Conservation (phyloP, 2,888 invertebrate species). For the Pollenia griseotomentosa region DNA sequence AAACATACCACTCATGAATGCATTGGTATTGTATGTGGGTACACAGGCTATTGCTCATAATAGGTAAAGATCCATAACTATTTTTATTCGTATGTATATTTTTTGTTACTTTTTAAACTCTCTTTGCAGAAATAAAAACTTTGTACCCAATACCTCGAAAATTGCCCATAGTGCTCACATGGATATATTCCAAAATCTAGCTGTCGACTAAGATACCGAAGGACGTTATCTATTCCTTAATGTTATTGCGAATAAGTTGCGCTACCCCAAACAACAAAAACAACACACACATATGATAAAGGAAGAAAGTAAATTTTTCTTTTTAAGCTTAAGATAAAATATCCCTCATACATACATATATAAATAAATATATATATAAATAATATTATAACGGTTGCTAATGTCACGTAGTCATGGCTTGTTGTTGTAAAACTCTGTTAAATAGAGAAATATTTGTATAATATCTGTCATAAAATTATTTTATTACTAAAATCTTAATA, state of each 20-base stretch:
- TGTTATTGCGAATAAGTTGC: conserved; percentile 98
- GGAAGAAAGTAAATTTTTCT: conserved; percentile 72
- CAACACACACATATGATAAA: conserved; percentile 64
- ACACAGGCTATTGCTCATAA: conserved; percentile 97
- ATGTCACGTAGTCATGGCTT: conserved; percentile 59
- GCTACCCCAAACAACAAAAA: conserved; percentile 93
- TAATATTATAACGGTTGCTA: conserved; percentile 45
- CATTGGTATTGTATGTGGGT: conserved; percentile 98
- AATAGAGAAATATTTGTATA: too few species aligned
- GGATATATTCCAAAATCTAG: conserved; percentile 99
- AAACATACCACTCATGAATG: conserved; percentile 98
- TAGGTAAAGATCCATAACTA: conserved; percentile 77
- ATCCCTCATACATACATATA: conserved; percentile 53
- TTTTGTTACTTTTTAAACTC: neutral
- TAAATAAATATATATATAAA: conserved; percentile 68
- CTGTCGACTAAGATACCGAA: conserved; percentile 98
- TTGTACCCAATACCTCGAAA: conserved; percentile 97
- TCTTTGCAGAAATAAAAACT: conserved; percentile 90
- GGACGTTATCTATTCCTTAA: conserved; percentile 98
- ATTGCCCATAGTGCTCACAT: conserved; percentile 99
- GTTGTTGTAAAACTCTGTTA: too few species aligned
- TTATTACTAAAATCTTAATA: too few species aligned
- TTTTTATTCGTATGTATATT: neutral
- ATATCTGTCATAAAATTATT: too few species aligned
- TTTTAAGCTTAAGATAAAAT: conserved; percentile 76